Percentiles rank a stretch among this genome's conserved stretches.
These are phyloP conservation scores for Sitta europaea DNA, from an alignment of 2,113 vertebrate genomes.

Conservation along the genomic window DNA sequence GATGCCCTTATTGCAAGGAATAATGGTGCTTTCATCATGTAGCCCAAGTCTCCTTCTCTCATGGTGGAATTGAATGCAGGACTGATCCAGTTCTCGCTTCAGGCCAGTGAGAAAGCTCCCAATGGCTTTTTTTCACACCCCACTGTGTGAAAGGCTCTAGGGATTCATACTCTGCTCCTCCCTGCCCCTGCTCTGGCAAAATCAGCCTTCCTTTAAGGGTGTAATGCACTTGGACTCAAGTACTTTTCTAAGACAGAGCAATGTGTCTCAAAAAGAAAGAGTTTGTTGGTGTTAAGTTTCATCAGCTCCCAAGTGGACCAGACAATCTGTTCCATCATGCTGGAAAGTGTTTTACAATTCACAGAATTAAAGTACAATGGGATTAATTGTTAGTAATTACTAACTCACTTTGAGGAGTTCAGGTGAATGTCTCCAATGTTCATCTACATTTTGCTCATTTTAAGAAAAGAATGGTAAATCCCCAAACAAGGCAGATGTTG, in stretches of 20 bases:
- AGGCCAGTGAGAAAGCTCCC: not conserved
- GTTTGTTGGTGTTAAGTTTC: not conserved
- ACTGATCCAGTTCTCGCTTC: not conserved
- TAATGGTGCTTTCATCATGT: not conserved
- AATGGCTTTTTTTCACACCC: not conserved
- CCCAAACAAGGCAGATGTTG: not conserved
- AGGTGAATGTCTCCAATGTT: not conserved
- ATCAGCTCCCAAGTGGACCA: not conserved
- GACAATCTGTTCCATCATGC: not conserved
- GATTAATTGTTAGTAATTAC: conserved; percentile 36
- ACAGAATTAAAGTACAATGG: conserved; percentile 18
- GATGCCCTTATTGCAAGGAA: not conserved
- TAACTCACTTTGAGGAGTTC: not conserved
- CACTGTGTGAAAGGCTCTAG: not conserved
- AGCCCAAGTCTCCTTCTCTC: not conserved
- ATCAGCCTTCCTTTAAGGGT: not conserved
- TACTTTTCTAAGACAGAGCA: not conserved
- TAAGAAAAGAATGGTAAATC: conserved; percentile 11
- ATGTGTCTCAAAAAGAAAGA: not conserved
- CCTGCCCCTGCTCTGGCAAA: not conserved
- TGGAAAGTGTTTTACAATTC: conserved; percentile 19
- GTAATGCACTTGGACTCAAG: not conserved
- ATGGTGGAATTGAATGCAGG: not conserved
- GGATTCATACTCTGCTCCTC: not conserved
- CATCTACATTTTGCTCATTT: not conserved